Evolutionary conservation across 1,140 invertebrate species (phyloP).

Genomic region (Bathynomus jamesi): DNA sequence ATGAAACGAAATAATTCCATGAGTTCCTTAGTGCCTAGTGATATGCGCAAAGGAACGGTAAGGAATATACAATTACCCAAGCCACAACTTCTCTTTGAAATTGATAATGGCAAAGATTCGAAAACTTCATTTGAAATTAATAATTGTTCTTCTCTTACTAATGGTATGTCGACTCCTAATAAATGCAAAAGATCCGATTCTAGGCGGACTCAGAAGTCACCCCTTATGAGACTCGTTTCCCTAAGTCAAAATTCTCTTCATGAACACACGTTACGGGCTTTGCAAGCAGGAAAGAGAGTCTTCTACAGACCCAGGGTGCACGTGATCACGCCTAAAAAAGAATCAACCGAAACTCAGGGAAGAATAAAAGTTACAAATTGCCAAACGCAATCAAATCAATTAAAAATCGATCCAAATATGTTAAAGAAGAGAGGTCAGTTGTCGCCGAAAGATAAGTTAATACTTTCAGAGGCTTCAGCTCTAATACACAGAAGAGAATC

Average conservation of each 20-base stretch:
- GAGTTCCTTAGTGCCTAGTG: not conserved
- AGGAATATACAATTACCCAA: not conserved
- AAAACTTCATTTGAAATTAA: too few species aligned
- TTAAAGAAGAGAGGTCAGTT: not conserved
- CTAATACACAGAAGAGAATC: not conserved
- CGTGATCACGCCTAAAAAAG: constrained; percentile 21
- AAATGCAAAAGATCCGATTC: constrained; percentile 48
- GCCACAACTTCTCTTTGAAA: not conserved
- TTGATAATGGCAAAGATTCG: not conserved
- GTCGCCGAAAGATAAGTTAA: not conserved
- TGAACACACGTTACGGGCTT: constrained; percentile 21
- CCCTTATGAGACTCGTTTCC: constrained; percentile 27
- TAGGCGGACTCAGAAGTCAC: not conserved
- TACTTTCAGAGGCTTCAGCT: not conserved
- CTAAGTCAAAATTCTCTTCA: constrained; percentile 27
- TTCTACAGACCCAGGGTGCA: constrained; percentile 29
- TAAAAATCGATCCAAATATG: not conserved
- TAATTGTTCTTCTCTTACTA: too few species aligned
- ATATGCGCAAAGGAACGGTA: not conserved
- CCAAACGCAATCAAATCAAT: not conserved
- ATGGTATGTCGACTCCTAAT: not conserved
- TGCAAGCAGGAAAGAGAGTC: constrained; percentile 32
- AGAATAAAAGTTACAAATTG: not conserved
- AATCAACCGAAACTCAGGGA: not conserved
- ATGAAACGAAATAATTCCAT: constrained; percentile 19